These are phyloP conservation scores for Drosophila infuscata DNA, from an alignment of 2,888 invertebrate species.

Conservation along the genomic window DNA sequence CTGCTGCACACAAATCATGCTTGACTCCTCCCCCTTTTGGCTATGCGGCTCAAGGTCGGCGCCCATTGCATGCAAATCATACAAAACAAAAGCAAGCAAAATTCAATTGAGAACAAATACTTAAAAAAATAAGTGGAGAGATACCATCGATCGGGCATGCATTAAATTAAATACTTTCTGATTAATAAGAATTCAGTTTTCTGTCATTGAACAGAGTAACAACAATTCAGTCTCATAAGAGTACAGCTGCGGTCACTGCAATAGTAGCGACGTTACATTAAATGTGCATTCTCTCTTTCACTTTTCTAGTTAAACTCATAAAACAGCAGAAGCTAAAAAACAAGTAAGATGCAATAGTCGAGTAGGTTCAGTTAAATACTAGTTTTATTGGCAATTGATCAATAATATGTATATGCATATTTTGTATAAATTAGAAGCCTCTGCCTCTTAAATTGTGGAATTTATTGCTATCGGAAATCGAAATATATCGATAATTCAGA, in stretches of 20 bases:
- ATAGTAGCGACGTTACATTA: not conserved
- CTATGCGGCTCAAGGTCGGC: slow-evolving; percentile 49
- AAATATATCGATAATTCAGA: no score
- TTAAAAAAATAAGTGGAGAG: not conserved
- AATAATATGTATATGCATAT: no score
- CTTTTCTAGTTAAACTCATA: no score
- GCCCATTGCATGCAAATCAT: slow-evolving; percentile 59
- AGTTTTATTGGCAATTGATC: no score
- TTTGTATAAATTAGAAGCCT: no score
- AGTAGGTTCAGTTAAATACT: no score
- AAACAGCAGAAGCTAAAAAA: no score
- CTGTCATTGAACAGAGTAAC: slow-evolving; percentile 3
- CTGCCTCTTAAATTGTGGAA: no score
- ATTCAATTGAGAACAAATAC: slow-evolving; percentile 21
- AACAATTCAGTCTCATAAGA: slow-evolving; percentile 24
- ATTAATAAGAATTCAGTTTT: slow-evolving; percentile 51
- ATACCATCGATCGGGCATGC: slow-evolving; percentile 29
- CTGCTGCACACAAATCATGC: slow-evolving; percentile 69
- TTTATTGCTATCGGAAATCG: no score
- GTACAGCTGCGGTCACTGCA: slow-evolving; percentile 2
- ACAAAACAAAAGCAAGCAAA: not conserved
- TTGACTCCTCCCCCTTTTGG: slow-evolving; percentile 64
- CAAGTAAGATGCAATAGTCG: no score
- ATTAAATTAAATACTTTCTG: slow-evolving; percentile 34
- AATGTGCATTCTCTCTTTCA: not conserved